Percentiles rank a stretch among this genome's conserved stretches.
Conservation (phyloP, 2,888 invertebrate species). For the Lucinisca nassula region DNA sequence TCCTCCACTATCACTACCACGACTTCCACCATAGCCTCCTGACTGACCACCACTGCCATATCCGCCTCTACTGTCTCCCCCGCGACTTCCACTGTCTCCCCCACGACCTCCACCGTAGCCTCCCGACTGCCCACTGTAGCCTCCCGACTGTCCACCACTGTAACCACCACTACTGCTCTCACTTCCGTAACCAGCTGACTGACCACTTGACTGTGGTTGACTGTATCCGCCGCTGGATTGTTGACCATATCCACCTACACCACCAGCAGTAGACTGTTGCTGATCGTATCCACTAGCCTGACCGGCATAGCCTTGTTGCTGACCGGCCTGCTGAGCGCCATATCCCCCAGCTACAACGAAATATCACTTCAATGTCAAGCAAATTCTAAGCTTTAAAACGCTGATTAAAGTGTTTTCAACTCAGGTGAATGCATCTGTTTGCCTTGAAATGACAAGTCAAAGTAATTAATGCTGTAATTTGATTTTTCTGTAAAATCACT, state of each 20-base stretch:
- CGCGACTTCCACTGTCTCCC: background rate
- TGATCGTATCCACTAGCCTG: background rate
- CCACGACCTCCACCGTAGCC: background rate
- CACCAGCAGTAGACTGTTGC: conserved; percentile 24
- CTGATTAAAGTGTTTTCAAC: no score
- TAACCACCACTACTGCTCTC: background rate
- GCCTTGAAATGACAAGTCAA: no score
- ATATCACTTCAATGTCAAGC: no score
- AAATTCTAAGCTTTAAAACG: no score
- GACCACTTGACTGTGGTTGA: background rate
- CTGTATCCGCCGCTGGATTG: background rate
- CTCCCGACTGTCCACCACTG: background rate
- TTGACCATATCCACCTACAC: conserved; percentile 48
- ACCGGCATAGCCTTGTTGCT: background rate
- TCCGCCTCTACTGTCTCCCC: conserved; percentile 10
- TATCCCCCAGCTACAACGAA: background rate
- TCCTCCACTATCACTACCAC: conserved; percentile 69
- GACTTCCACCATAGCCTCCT: conserved; percentile 36
- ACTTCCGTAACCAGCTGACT: background rate
- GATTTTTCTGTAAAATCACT: no score
- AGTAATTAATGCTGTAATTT: no score
- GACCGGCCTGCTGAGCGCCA: background rate
- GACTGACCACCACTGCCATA: conserved; percentile 55
- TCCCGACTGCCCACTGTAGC: background rate
- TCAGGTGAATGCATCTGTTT: no score